phyloP scores from a whole-genome alignment of 2,888 invertebrate genomes.

The Ophion ventricosus region DNA sequence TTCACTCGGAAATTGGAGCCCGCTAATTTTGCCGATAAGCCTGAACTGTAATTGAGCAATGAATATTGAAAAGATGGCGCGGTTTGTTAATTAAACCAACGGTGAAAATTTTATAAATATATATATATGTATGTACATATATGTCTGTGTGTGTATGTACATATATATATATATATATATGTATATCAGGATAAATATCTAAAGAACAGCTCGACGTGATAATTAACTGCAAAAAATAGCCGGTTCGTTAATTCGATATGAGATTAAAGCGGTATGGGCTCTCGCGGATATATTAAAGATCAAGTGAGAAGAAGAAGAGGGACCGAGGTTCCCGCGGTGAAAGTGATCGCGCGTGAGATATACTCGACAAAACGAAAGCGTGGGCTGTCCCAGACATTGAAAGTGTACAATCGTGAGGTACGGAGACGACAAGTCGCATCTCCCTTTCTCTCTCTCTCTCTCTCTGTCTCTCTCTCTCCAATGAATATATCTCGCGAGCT shows the following conservation, averaged over 20 bases:
- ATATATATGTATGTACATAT: too few relatives aligned
- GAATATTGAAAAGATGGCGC: too few relatives aligned
- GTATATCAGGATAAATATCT: too few relatives aligned
- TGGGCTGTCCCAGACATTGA: slow-evolving; percentile 64
- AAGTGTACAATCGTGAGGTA: slow-evolving; percentile 42
- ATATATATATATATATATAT: too few relatives aligned
- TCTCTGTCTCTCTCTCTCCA: slow-evolving; percentile 2
- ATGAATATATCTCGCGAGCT: neutral
- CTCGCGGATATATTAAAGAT: neutral
- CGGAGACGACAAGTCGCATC: slow-evolving; percentile 40
- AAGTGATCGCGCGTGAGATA: slow-evolving; percentile 54
- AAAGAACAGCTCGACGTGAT: neutral
- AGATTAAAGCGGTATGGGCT: neutral
- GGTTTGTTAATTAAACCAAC: too few relatives aligned
- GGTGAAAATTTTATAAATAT: too few relatives aligned
- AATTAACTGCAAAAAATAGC: neutral
- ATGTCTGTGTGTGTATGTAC: too few relatives aligned
- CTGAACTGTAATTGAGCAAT: too few relatives aligned
- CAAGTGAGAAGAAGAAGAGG: slow-evolving; percentile 11
- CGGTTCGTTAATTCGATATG: neutral
- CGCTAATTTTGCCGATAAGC: too few relatives aligned
- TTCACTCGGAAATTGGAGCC: too few relatives aligned
- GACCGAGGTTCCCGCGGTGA: slow-evolving; percentile 37
- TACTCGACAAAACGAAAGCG: slow-evolving; percentile 56
- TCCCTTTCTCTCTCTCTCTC: slow-evolving; percentile 3